phyloP scores from a whole-genome alignment of 2,113 vertebrate species.

The Eonycteris spelaea region DNA sequence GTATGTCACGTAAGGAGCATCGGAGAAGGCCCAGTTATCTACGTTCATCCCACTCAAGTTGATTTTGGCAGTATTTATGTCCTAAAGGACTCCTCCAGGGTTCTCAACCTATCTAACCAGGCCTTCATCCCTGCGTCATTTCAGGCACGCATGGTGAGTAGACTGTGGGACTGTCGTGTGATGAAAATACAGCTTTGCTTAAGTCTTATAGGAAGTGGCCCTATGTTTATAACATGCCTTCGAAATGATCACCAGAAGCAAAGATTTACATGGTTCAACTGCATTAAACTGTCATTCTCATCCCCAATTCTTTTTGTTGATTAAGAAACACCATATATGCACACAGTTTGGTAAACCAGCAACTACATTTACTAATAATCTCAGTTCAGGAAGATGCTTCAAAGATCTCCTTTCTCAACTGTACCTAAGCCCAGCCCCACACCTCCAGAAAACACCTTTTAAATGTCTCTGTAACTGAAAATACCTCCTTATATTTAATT shows the following conservation, averaged over 20 bases:
- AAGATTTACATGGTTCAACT: neutral
- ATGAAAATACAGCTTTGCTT: neutral
- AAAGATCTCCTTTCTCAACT: neutral
- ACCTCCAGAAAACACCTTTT: neutral
- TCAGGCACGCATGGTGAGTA: slow-evolving; percentile 83
- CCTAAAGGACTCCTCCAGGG: slow-evolving; percentile 80
- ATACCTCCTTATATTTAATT: neutral
- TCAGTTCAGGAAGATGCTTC: neutral
- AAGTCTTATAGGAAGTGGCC: neutral
- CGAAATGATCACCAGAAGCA: neutral
- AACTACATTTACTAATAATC: neutral
- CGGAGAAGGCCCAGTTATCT: slow-evolving; percentile 87
- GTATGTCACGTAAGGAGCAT: slow-evolving; percentile 76
- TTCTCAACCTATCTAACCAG: slow-evolving; percentile 85
- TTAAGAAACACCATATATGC: neutral
- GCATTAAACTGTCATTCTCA: neutral
- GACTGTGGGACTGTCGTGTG: neutral
- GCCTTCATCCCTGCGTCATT: slow-evolving; percentile 85
- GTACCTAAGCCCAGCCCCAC: neutral
- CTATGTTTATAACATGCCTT: neutral
- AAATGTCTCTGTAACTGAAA: neutral
- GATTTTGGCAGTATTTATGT: slow-evolving; percentile 87
- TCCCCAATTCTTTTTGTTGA: neutral
- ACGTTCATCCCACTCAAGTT: slow-evolving; percentile 75
- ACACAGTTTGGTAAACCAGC: neutral